phyloP scores from a whole-genome alignment of 2,113 vertebrate genomes.

The Uria aalge region DNA sequence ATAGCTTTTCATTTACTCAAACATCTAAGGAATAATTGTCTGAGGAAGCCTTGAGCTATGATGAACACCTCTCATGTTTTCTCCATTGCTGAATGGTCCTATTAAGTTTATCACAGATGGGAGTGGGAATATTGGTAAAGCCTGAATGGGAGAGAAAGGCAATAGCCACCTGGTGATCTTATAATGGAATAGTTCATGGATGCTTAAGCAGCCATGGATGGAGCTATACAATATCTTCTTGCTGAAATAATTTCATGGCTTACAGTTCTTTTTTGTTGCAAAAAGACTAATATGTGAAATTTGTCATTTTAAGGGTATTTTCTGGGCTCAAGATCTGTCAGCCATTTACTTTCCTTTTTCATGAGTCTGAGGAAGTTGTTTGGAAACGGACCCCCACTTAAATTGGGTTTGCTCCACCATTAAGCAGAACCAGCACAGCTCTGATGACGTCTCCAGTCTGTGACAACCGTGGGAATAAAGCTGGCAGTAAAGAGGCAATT shows the following conservation, averaged over 20 bases:
- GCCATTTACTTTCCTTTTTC: background rate
- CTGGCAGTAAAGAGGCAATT: conserved; percentile 17
- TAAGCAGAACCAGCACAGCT: background rate
- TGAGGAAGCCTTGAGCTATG: background rate
- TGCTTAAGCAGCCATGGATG: background rate
- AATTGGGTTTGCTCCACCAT: background rate
- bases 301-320: background rate
- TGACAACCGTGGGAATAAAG: background rate
- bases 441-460: background rate
- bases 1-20: background rate
- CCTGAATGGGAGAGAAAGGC: background rate
- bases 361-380: background rate
- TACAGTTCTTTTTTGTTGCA: background rate
- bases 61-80: background rate
- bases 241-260: background rate
- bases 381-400: background rate
- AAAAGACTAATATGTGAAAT: background rate
- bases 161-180: conserved; percentile 11
- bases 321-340: background rate
- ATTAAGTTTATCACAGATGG: background rate
- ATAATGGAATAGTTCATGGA: conserved; percentile 18
- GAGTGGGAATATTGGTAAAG: background rate
- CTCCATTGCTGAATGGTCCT: background rate
- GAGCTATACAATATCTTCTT: background rate
- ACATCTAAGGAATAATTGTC: background rate